Evolutionary conservation across 1,140 invertebrate species (phyloP).

Genomic region (Papilio glaucus): DNA sequence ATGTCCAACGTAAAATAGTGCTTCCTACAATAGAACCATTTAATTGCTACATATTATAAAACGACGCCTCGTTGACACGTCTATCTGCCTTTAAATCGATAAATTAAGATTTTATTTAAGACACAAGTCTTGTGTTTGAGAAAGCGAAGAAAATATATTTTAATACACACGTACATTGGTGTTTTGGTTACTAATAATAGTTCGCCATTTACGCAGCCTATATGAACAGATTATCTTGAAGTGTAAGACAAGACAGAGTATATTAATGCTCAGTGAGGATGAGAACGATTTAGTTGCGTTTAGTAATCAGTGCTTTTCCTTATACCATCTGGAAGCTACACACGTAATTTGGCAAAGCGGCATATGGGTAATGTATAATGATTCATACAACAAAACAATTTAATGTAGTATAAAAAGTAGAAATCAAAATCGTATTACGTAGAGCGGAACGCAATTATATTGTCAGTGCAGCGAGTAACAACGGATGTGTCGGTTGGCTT

Average conservation of each 20-base stretch:
- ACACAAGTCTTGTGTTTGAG: too few relatives aligned
- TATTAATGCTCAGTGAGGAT: background rate
- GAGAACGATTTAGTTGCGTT: background rate
- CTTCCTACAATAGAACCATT: too few relatives aligned
- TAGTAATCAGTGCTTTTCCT: conserved; percentile 1
- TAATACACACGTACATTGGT: too few relatives aligned
- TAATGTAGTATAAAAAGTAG: conserved; percentile 12
- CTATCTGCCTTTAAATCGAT: too few relatives aligned
- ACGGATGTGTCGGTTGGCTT: conserved; percentile 32
- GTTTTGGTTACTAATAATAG: too few relatives aligned
- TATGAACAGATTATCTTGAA: background rate
- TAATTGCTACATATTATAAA: too few relatives aligned
- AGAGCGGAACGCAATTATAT: conserved; percentile 37
- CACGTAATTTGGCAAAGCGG: conserved; percentile 10
- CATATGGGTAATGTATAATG: conserved; percentile 29
- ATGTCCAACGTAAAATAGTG: background rate
- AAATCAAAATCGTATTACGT: conserved; percentile 30
- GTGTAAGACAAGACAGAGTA: background rate
- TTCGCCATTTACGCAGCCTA: too few relatives aligned
- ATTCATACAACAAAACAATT: conserved; percentile 2
- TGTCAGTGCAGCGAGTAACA: conserved; percentile 30
- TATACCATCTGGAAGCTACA: background rate
- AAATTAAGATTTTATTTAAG: too few relatives aligned
- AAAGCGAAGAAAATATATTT: too few relatives aligned
- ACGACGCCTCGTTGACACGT: too few relatives aligned